These are phyloP conservation scores for Clarias macrocephalus DNA, from an alignment of 2,113 vertebrate species.

Conservation along the genomic window DNA sequence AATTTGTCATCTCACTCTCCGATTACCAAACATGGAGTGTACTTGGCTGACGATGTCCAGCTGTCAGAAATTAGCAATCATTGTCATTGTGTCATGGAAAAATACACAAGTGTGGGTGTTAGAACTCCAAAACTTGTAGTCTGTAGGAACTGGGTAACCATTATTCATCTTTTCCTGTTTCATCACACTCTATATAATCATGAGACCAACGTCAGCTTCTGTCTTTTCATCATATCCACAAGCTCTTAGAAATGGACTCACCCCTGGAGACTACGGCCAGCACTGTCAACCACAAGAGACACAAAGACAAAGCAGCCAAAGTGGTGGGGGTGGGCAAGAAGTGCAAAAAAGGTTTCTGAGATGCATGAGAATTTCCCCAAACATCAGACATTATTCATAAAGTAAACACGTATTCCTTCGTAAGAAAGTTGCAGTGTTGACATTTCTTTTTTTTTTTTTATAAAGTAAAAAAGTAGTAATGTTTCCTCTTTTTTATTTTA, in stretches of 20 bases:
- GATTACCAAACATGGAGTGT: too few relatives aligned
- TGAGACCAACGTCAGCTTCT: neutral
- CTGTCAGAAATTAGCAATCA: neutral
- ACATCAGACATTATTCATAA: neutral
- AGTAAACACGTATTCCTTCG: neutral
- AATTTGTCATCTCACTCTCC: too few relatives aligned
- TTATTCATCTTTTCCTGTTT: constrained; percentile 3
- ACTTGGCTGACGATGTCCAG: too few relatives aligned
- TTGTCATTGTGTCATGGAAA: neutral
- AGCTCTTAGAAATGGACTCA: constrained; percentile 72
- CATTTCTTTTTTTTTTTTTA: constrained; percentile 9
- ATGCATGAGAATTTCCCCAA: constrained; percentile 54
- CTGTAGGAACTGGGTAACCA: neutral
- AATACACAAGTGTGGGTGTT: neutral
- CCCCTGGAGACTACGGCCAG: constrained; percentile 64
- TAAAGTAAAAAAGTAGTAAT: neutral
- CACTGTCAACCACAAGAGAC: constrained; percentile 72
- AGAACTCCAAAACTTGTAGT: neutral
- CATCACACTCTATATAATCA: neutral
- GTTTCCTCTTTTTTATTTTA: constrained; percentile 29
- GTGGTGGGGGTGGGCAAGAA: constrained; percentile 70
- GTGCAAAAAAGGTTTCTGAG: constrained; percentile 57
- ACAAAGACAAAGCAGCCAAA: constrained; percentile 57
- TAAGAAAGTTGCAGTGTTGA: neutral
- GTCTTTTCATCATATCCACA: constrained; percentile 76